A percentile compares a stretch with the other conserved stretches of the same genome.
Conservation (phyloP, 2,888 invertebrate genomes). For the Chloroclysta siterata region DNA sequence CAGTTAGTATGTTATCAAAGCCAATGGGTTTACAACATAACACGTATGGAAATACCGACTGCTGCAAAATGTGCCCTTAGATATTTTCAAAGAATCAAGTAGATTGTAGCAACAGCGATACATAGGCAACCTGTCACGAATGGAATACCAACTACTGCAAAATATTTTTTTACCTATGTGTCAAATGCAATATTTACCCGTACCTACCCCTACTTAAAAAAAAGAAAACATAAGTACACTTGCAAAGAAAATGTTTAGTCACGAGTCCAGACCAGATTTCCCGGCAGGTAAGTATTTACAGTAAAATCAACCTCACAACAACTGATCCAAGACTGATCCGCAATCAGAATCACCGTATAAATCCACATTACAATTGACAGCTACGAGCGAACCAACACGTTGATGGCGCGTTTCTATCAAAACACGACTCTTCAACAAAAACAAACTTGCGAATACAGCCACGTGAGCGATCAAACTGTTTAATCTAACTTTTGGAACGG, state of each 20-base stretch:
- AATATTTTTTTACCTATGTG: no score
- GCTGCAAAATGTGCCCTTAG: no score
- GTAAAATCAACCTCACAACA: constrained; percentile 9
- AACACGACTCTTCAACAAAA: constrained; percentile 26
- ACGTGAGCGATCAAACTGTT: constrained; percentile 16
- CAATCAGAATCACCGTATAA: constrained; percentile 19
- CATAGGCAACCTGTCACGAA: no score
- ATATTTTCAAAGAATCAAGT: no score
- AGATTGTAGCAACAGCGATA: no score
- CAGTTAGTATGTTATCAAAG: no score
- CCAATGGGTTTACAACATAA: no score
- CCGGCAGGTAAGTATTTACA: constrained; percentile 5
- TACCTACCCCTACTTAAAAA: no score
- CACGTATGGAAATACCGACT: no score
- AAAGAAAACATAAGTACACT: neutral
- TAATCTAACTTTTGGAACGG: neutral
- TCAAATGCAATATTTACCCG: no score
- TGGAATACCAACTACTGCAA: no score
- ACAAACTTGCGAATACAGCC: constrained; percentile 10
- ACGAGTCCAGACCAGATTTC: neutral
- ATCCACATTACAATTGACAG: constrained; percentile 30
- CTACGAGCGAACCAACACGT: constrained; percentile 25
- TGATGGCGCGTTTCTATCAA: constrained; percentile 30
- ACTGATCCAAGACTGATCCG: constrained; percentile 19
- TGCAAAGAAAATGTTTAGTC: neutral